Conservation (phyloP, 2,888 invertebrate genomes). For the Drosophila seclusa region DNA sequence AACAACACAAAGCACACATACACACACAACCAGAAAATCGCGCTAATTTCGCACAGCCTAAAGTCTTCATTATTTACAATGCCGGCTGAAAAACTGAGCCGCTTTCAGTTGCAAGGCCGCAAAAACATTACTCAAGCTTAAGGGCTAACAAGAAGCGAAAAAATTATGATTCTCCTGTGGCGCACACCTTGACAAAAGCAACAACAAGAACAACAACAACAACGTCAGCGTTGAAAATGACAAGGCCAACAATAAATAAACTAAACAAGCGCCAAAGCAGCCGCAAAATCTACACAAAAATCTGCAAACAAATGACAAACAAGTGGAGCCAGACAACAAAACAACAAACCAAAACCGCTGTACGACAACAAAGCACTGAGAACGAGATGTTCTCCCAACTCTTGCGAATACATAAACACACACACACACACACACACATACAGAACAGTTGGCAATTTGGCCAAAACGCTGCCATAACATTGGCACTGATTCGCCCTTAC, state of each 20-base stretch:
- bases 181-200: slow-evolving; percentile 73
- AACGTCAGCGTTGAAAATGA: slow-evolving; percentile 45
- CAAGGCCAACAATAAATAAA: slow-evolving; percentile 74
- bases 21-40: slow-evolving; percentile 29
- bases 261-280: slow-evolving; percentile 77
- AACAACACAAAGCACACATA: slow-evolving; percentile 18
- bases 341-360: slow-evolving; percentile 69
- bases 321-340: slow-evolving; percentile 72
- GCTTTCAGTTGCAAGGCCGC: slow-evolving; percentile 66
- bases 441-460: slow-evolving; percentile 59
- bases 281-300: slow-evolving; percentile 80
- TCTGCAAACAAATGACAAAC: slow-evolving; percentile 81
- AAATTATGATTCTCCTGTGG: slow-evolving; percentile 63
- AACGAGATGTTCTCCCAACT: slow-evolving; percentile 35
- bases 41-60: slow-evolving; percentile 78
- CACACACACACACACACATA: slow-evolving; percentile 13
- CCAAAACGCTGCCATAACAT: slow-evolving; percentile 58
- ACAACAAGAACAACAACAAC: slow-evolving; percentile 14
- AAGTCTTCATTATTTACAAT: slow-evolving; percentile 81
- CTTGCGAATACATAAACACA: slow-evolving; percentile 8
- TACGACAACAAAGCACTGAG: slow-evolving; percentile 50
- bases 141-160: slow-evolving; percentile 30
- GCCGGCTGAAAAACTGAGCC: slow-evolving; percentile 69
- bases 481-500: slow-evolving; percentile 37
- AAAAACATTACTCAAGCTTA: slow-evolving; percentile 75